Conservation (phyloP, 2,888 invertebrate genomes). For the Fabriciana adippe region DNA sequence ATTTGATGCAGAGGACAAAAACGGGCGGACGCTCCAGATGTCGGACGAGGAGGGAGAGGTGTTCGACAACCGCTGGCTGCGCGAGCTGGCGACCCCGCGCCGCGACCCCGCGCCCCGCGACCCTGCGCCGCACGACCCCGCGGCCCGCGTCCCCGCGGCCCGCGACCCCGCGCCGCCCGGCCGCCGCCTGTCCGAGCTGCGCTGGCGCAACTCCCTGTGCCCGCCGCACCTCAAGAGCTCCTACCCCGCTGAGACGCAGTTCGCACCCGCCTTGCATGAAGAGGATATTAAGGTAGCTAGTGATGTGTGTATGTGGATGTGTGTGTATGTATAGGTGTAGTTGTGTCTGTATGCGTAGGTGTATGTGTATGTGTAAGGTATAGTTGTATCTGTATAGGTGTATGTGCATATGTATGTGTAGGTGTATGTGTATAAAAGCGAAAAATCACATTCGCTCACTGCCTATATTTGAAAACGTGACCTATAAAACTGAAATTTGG, state of each 20-base stretch:
- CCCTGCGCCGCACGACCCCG: slow-evolving; percentile 47
- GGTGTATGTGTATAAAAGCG: no score
- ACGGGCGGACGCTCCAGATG: slow-evolving; percentile 83
- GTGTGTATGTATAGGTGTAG: neutral
- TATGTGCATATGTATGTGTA: no score
- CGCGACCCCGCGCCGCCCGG: slow-evolving; percentile 53
- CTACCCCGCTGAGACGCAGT: slow-evolving; percentile 91
- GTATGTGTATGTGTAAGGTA: no score
- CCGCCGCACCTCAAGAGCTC: slow-evolving; percentile 93
- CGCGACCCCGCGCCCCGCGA: slow-evolving; percentile 30
- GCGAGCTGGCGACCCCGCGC: slow-evolving; percentile 78
- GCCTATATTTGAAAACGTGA: no score
- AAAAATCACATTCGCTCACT: no score
- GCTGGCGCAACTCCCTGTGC: slow-evolving; percentile 90
- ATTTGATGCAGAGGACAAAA: neutral
- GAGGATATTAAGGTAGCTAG: slow-evolving; percentile 68
- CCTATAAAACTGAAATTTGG: no score
- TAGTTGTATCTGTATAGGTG: no score
- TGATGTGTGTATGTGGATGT: no score
- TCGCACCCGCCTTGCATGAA: slow-evolving; percentile 77
- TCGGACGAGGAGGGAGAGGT: slow-evolving; percentile 94
- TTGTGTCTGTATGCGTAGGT: no score
- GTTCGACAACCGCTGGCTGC: slow-evolving; percentile 90
- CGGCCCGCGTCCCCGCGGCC: slow-evolving; percentile 40
- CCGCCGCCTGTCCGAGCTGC: slow-evolving; percentile 84